Evolutionary conservation across 2,888 invertebrate species (phyloP), one percentile per base, ranked within the genome.

Genomic region (Cordilura impudica): DNA sequence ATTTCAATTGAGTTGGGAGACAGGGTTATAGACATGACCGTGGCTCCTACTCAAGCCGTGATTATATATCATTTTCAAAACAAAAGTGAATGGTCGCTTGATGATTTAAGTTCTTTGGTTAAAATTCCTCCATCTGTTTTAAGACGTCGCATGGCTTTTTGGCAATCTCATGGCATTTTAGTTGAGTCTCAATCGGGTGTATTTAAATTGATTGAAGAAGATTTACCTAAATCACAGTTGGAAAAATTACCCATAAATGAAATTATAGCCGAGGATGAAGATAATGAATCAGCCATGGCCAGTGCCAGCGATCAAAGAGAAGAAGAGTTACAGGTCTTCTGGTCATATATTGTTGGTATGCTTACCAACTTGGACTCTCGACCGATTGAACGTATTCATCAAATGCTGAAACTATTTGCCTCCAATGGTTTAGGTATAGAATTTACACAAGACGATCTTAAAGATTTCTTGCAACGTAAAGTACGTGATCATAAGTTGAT

Each of bases 291-390:
- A 87, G 97, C 95, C 0, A 97, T 97, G 96, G 97, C 97, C 1
- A 97, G 97, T 18, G 95, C 97, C 1, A 96, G 97, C 88, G 97
- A 97, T 87, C 98, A 98, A 88, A 92, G 97, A 74, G 97, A 98
- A 90, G 97, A 97, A 84, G 98, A 98, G 88, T 91, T 98, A 72
- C 97, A 97, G 89, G 89, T 90, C 2, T 97, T 98, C 89, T 98
- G 98, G 98, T 96, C 97, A 0, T 98, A 98, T 86, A 97, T 98
- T 84, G 95, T 97, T 53, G 98, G 98, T 16, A 98, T 98, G 98
- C 90, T 98, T 72, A 97, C 97, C 10, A 98, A 98, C 91, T 91
- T 98, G 81, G 97, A 98, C 85, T 96, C 95, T 0, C 91, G 98
- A 87, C 95, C 97, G 0, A 90, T 98, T 81, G 98, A 98, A 83